These are phyloP conservation scores for Ibidorhyncha struthersii DNA, from an alignment of 2,113 vertebrate genomes.

Conservation along the genomic window DNA sequence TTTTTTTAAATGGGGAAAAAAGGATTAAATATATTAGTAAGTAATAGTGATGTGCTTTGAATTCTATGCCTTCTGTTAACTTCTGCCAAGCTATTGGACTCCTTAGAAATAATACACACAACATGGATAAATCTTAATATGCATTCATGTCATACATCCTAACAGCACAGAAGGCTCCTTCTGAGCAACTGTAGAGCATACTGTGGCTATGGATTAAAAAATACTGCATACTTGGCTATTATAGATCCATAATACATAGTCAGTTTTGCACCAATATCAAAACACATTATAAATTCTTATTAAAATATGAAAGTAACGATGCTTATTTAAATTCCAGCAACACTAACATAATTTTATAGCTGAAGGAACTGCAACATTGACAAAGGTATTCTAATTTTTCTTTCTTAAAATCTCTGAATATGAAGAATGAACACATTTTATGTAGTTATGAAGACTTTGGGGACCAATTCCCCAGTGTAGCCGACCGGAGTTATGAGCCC, in stretches of 20 bases:
- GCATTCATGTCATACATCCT: conserved; percentile 50
- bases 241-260: neutral
- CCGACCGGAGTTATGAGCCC: neutral
- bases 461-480: neutral
- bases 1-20: neutral
- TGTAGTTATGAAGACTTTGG: neutral
- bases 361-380: neutral
- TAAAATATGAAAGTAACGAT: conserved; percentile 8
- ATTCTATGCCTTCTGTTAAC: conserved; percentile 26
- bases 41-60: neutral
- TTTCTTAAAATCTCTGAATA: neutral
- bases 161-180: conserved; percentile 57
- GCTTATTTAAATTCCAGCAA: conserved; percentile 12
- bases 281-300: conserved; percentile 32
- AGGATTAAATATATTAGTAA: neutral
- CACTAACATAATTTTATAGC: neutral
- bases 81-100: conserved; percentile 13
- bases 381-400: neutral
- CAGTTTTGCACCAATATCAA: conserved; percentile 10
- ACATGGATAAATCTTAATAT: conserved; percentile 49
- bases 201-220: conserved; percentile 51
- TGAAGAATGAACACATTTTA: neutral
- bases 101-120: conserved; percentile 1
- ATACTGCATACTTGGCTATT: conserved; percentile 27
- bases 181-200: conserved; percentile 32